Percentiles rank a stretch among this genome's conserved stretches.
These are phyloP conservation scores for Sceloporus tristichus DNA, from an alignment of 2,113 vertebrate genomes.

Conservation along the genomic window DNA sequence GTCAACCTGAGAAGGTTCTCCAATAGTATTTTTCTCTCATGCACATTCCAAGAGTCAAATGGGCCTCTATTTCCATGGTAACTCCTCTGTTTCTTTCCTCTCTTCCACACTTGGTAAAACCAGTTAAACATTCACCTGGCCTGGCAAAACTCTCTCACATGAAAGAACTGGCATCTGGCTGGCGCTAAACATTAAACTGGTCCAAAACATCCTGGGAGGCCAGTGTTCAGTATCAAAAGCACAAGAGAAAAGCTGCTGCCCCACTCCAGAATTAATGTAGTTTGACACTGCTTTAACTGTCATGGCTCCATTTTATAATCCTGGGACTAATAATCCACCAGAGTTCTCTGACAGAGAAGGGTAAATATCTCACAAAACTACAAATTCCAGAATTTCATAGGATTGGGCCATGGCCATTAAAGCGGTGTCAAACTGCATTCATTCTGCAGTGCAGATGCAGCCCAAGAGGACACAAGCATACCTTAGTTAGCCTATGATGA, in stretches of 20 bases:
- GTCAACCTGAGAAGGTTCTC: background rate
- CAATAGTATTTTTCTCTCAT: constrained; percentile 20
- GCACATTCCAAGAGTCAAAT: constrained; percentile 30
- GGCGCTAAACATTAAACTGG: constrained; percentile 43
- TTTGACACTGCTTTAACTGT: too few species aligned
- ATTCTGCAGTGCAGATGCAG: too few species aligned
- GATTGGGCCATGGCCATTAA: too few species aligned
- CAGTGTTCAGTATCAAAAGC: background rate
- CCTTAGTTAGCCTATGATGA: too few species aligned
- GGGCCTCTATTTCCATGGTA: constrained; percentile 46
- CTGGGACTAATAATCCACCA: too few species aligned
- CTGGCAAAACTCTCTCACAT: constrained; percentile 20
- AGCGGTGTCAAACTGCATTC: too few species aligned
- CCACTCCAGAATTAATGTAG: too few species aligned
- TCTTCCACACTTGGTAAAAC: constrained; percentile 49
- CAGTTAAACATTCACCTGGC: constrained; percentile 81
- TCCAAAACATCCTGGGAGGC: background rate
- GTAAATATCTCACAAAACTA: too few species aligned
- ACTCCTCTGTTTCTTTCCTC: constrained; percentile 13
- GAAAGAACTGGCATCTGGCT: background rate
- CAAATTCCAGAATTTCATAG: too few species aligned
- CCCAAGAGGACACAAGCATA: too few species aligned
- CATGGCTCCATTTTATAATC: too few species aligned
- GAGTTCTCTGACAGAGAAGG: too few species aligned
- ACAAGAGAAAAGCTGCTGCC: background rate